Evolutionary conservation across 92 coral and sea anemone species (phyloP).

Genomic region (Plumapathes pennacea): DNA sequence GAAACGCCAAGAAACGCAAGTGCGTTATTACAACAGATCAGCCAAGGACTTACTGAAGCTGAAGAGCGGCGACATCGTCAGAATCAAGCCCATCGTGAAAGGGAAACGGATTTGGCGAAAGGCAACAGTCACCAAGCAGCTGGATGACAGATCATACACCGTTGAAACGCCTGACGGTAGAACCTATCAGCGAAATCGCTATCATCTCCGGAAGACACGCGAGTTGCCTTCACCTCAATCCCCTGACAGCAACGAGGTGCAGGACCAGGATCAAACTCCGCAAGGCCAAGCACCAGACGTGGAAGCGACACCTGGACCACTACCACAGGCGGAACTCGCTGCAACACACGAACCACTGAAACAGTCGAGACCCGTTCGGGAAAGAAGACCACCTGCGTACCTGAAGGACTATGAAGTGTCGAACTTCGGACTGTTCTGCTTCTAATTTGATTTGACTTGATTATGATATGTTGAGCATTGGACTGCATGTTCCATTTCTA

Average conservation of each 20-base stretch:
- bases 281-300: background rate
- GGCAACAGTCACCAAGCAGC: conserved; percentile 9
- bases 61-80: conserved; percentile 22
- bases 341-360: background rate
- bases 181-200: conserved; percentile 24
- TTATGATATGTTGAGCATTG: no score
- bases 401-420: conserved; percentile 12
- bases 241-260: background rate
- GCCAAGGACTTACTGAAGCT: conserved; percentile 29
- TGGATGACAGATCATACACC: conserved; percentile 30
- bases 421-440: no score
- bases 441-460: no score
- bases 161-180: conserved; percentile 50
- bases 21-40: background rate
- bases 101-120: conserved; percentile 23
- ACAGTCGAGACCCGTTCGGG: conserved; percentile 3
- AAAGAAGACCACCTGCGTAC: background rate
- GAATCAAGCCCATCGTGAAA: conserved; percentile 29
- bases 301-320: background rate
- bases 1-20: conserved; percentile 7
- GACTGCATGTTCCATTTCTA: no score
- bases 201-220: conserved; percentile 25
- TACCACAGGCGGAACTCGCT: no score
- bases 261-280: background rate
- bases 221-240: background rate